A percentile compares a stretch with the other conserved stretches of the same genome.
phyloP scores from a whole-genome alignment of 2,113 vertebrate species.

The Stegastes partitus region DNA sequence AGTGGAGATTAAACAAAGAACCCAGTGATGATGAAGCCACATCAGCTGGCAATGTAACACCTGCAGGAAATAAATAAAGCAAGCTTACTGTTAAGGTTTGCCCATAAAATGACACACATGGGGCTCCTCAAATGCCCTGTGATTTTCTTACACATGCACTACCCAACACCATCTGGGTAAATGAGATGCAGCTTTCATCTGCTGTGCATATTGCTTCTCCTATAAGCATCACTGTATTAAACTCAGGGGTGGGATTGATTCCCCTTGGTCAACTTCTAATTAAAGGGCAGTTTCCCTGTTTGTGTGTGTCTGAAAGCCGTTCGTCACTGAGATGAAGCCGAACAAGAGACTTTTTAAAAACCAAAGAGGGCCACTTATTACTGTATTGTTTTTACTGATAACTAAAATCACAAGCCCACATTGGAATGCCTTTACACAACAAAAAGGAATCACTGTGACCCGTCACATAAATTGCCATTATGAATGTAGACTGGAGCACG shows the following conservation, averaged over 20 bases:
- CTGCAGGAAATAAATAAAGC: slow-evolving; percentile 31
- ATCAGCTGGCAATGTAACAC: slow-evolving; percentile 13
- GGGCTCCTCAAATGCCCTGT: slow-evolving; percentile 11
- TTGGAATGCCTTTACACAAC: slow-evolving; percentile 64
- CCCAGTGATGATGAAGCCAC: neutral
- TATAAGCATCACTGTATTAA: slow-evolving; percentile 56
- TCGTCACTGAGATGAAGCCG: neutral
- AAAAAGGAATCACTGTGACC: slow-evolving; percentile 75
- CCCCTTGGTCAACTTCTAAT: slow-evolving; percentile 21
- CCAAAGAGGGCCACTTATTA: slow-evolving; percentile 69
- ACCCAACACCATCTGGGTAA: slow-evolving; percentile 1
- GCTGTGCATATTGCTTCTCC: slow-evolving; percentile 27
- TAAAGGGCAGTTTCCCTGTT: slow-evolving; percentile 31
- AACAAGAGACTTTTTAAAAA: slow-evolving; percentile 44
- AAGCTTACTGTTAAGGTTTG: slow-evolving; percentile 9
- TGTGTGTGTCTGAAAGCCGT: neutral
- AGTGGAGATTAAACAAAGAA: slow-evolving; percentile 16
- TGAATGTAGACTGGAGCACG: slow-evolving; percentile 72
- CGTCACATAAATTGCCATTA: slow-evolving; percentile 34
- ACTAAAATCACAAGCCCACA: slow-evolving; percentile 36
- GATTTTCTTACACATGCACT: slow-evolving; percentile 42
- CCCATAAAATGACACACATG: neutral
- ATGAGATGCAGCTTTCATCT: slow-evolving; percentile 23
- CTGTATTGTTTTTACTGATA: slow-evolving; percentile 35
- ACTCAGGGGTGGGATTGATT: slow-evolving; percentile 54